These are phyloP conservation scores for Stegostoma tigrinum DNA, from an alignment of 2,113 vertebrate genomes.

Conservation along the genomic window DNA sequence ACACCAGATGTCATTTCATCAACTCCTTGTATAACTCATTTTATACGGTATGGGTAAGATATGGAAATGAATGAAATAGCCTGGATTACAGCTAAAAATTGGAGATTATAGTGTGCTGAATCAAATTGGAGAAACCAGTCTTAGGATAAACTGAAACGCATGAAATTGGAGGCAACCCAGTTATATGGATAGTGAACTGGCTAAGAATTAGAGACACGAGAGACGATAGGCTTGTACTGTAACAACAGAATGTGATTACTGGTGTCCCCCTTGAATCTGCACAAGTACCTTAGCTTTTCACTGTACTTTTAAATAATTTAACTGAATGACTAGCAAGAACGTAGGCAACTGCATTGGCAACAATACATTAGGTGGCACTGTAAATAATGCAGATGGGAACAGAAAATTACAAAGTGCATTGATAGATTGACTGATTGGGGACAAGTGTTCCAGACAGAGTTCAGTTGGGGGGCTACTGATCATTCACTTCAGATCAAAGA, in stretches of 20 bases:
- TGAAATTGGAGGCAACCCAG: neutral
- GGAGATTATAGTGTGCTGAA: neutral
- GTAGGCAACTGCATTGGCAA: neutral
- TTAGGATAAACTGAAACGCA: neutral
- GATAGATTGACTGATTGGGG: neutral
- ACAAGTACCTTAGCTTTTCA: neutral
- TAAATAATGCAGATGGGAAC: neutral
- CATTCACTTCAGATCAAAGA: neutral
- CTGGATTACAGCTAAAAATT: neutral
- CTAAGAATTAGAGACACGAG: neutral
- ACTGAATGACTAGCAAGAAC: neutral
- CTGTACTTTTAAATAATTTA: neutral
- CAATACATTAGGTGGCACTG: neutral
- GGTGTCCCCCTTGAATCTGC: neutral
- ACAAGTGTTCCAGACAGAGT: neutral
- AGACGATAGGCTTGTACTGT: too few species aligned
- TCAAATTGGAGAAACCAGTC: neutral
- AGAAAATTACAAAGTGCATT: neutral
- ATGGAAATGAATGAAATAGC: neutral
- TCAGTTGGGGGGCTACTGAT: neutral
- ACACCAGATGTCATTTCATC: too few species aligned
- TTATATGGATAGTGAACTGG: neutral
- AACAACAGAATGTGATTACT: neutral
- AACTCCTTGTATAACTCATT: neutral
- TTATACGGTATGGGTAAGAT: neutral